phyloP scores from a whole-genome alignment of 2,113 vertebrate species.

The Passer montanus region DNA sequence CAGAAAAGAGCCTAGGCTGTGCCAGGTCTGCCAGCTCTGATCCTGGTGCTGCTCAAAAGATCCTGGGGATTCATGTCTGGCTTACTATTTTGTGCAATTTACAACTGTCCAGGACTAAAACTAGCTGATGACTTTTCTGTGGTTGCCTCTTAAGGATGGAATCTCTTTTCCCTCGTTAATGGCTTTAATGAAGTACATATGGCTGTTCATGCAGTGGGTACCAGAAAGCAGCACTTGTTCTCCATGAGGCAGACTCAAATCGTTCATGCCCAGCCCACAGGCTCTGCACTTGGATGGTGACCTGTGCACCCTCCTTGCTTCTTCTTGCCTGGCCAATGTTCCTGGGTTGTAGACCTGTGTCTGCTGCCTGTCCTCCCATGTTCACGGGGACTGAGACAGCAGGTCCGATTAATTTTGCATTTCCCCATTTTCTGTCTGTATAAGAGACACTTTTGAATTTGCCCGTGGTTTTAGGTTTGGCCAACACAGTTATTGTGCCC shows the following conservation, averaged over 20 bases:
- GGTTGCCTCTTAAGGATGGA: not conserved
- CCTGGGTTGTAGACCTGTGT: not conserved
- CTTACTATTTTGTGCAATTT: not conserved
- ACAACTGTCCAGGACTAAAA: not conserved
- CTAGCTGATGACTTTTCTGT: not conserved
- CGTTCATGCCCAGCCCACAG: not conserved
- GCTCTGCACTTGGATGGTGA: not conserved
- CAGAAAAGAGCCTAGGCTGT: not conserved
- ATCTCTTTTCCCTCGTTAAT: not conserved
- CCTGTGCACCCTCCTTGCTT: not conserved
- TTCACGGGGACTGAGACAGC: not conserved
- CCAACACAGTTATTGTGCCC: not conserved
- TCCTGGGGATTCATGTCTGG: not conserved
- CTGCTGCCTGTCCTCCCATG: not conserved
- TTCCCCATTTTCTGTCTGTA: not conserved
- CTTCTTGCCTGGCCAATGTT: not conserved
- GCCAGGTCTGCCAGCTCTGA: not conserved
- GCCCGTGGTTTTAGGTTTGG: not conserved
- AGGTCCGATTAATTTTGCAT: not conserved
- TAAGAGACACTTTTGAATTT: not conserved
- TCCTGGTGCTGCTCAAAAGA: not conserved
- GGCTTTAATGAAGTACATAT: not conserved
- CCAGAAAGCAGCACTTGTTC: not conserved
- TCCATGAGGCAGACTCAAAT: fast-evolving
- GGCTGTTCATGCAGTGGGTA: not conserved